phyloP scores from a whole-genome alignment of 2,797 vertebrate species.

The Tadarida brasiliensis region DNA sequence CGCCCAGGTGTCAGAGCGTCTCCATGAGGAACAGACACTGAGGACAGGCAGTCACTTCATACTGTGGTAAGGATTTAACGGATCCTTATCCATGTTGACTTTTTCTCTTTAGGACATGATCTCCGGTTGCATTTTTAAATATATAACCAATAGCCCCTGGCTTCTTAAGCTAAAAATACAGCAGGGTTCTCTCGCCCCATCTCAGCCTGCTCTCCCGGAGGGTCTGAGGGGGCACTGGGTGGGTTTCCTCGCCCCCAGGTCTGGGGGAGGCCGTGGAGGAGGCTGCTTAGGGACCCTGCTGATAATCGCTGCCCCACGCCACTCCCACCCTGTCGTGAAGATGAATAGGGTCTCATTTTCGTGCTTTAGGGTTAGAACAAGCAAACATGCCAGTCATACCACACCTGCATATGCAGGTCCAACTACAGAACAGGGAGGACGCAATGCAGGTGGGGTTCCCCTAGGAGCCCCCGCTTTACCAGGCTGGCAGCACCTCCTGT shows the following conservation, averaged over 20 bases:
- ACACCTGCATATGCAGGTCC: constrained; percentile 14
- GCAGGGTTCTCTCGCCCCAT: neutral
- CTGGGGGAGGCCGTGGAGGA: neutral
- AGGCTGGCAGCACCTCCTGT: neutral
- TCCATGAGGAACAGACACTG: neutral
- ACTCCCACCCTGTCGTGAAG: constrained; percentile 38
- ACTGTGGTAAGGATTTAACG: neutral
- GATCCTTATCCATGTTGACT: neutral
- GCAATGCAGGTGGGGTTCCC: neutral
- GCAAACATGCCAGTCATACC: constrained; percentile 76
- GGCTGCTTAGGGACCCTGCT: neutral
- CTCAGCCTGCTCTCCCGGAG: neutral
- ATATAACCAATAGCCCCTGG: neutral
- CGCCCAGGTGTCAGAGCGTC: neutral
- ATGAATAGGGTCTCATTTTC: constrained; percentile 66
- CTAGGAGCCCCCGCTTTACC: neutral
- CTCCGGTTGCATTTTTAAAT: constrained; percentile 14
- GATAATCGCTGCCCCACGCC: neutral
- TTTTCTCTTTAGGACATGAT: neutral
- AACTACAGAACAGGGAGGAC: neutral
- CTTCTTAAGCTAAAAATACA: neutral
- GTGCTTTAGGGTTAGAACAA: constrained; percentile 61
- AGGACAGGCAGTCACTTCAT: neutral
- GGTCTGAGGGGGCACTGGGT: neutral
- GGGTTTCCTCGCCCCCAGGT: neutral